Evolutionary conservation across 2,113 vertebrate species (phyloP).

Genomic region (Equus przewalskii): DNA sequence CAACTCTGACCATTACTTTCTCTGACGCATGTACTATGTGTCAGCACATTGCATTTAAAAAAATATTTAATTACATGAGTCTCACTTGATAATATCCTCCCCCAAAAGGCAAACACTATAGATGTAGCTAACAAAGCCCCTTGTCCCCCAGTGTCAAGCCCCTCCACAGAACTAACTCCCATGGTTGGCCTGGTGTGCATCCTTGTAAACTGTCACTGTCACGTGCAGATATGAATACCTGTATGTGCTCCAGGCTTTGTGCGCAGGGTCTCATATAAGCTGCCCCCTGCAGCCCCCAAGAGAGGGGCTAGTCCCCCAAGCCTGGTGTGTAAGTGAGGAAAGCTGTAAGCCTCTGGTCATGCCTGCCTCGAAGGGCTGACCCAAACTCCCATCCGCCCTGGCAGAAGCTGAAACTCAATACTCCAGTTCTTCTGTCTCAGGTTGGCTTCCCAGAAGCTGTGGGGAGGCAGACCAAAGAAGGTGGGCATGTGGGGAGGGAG

Average conservation of each 20-base stretch:
- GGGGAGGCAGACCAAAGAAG: neutral
- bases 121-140: neutral
- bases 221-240: neutral
- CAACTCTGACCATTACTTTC: neutral
- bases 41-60: neutral
- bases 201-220: neutral
- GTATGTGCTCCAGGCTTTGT: neutral
- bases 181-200: neutral
- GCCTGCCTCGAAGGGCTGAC: neutral
- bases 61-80: neutral
- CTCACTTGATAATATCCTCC: neutral
- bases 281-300: neutral
- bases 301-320: neutral
- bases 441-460: neutral
- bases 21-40: neutral
- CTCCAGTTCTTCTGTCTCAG: neutral
- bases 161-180: neutral
- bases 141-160: neutral
- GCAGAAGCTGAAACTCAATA: neutral
- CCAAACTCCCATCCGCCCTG: neutral
- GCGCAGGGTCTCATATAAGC: neutral
- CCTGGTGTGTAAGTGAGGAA: neutral
- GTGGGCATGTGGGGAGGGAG: neutral
- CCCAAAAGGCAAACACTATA: neutral
- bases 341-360: neutral